Evolutionary conservation across 2,797 vertebrate genomes (phyloP), one percentile per base, ranked within the genome.

Genomic region (Amblyopsis hoosieri): DNA sequence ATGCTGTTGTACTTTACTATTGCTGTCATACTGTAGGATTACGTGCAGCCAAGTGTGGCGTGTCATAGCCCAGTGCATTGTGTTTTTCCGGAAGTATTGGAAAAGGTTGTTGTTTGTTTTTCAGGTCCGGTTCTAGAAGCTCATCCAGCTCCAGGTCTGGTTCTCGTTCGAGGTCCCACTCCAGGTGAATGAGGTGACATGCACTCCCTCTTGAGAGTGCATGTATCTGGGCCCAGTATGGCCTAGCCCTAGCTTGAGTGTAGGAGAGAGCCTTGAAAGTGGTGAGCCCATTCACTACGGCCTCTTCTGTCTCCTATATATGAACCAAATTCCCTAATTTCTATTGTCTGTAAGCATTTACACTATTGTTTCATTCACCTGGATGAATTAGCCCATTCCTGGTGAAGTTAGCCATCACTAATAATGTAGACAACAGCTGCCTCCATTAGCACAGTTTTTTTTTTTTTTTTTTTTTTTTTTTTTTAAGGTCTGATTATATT

Each of bases 171-270:
- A 96, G 93, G 90, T 97, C 96, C 89, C 94, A 92, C 94, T 99
- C 98, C 94, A 99, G 98, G 97, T 99, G 97, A 99, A 99, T 99
- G 95, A 96, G 96, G 96, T 99, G 94, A 93, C 95, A 91, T 93
- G 87, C 95, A 93, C 94, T 94, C 90, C 66, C 62, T 85, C 92
- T 15, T 87, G 94, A 93, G 94, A 93, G 95, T 92, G 94, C 88
- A 84, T 87, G 90, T 89, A 69, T 87, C 83, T 83, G 90, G 89
- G 85, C 92, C 79, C 66, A 75, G 67, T 76, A 81, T 73, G 72
- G 62, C 74, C 66, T 78, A 66, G 42, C 67, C 54, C 48, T 61
- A 75, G 53, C n/a, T 74, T 17, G 31, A 45, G 6, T 60, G 62
- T 10, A 74, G 37, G 31, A 61, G 46, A 70, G 54, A 55, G 14